phyloP scores from a whole-genome alignment of 2,888 invertebrate genomes.

The Andrena bicolor region DNA sequence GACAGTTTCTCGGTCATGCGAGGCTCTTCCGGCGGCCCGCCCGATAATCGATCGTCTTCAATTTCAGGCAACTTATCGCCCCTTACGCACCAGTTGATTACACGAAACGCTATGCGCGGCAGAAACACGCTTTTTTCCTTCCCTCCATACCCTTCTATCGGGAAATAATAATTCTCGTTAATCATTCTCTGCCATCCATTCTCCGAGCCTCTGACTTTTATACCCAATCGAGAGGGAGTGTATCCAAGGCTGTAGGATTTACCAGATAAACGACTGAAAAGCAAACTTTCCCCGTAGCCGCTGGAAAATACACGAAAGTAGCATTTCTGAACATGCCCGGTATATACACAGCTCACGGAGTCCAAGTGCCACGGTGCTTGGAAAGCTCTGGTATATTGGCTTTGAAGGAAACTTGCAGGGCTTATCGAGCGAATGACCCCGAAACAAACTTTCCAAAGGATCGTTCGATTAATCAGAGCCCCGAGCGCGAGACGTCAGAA shows the following conservation, averaged over 20 bases:
- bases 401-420: not conserved
- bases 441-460: not conserved
- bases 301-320: no score
- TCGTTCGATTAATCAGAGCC: constrained; percentile 40
- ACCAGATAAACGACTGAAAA: no score
- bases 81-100: constrained; percentile 10
- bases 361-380: no score
- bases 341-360: no score
- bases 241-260: no score
- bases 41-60: constrained; percentile 49
- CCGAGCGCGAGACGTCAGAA: not conserved
- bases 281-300: no score
- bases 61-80: constrained; percentile 20
- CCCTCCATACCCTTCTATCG: not conserved
- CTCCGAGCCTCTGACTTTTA: no score
- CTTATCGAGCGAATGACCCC: not conserved
- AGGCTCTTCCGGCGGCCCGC: constrained; percentile 3
- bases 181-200: not conserved
- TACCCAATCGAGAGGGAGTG: no score
- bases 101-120: not conserved
- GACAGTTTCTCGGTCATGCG: constrained; percentile 34
- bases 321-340: no score
- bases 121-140: not conserved
- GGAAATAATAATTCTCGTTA: not conserved
- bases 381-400: no score